Conservation (phyloP, 2,113 vertebrate species). For the Aphyosemion australe region DNA sequence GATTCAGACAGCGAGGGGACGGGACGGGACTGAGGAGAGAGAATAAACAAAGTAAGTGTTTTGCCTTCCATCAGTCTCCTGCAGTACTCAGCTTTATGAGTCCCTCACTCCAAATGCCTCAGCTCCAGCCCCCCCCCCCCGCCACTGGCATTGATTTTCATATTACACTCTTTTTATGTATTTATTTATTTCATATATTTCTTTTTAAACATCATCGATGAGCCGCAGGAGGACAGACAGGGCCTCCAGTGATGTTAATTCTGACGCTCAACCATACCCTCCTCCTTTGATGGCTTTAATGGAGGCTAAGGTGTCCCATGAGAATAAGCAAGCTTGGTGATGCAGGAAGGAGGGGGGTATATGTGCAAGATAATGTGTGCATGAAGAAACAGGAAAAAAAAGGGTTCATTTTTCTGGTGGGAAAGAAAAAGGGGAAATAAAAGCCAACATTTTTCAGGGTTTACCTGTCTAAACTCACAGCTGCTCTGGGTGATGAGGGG, state of each 20-base stretch:
- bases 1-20: constrained; percentile 68
- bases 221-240: constrained; percentile 76
- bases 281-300: constrained; percentile 82
- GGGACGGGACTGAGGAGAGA: constrained; percentile 67
- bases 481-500: not conserved
- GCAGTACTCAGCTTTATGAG: constrained; percentile 79
- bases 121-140: constrained; percentile 62
- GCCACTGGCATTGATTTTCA: constrained; percentile 81
- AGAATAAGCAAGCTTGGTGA: constrained; percentile 55
- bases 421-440: constrained; percentile 5
- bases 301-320: constrained; percentile 82
- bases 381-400: constrained; percentile 6
- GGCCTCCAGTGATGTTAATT: constrained; percentile 79
- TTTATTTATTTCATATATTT: constrained; percentile 87
- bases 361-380: not conserved
- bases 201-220: constrained; percentile 86
- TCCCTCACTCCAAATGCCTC: constrained; percentile 72
- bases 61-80: constrained; percentile 78
- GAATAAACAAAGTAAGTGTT: constrained; percentile 79
- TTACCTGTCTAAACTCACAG: not conserved
- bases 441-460: not conserved
- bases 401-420: constrained; percentile 9
- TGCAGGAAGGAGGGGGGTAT: constrained; percentile 34
- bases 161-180: constrained; percentile 82
- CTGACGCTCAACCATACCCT: constrained; percentile 76